phyloP scores from a whole-genome alignment of 2,113 vertebrate species.

The Condylura cristata region DNA sequence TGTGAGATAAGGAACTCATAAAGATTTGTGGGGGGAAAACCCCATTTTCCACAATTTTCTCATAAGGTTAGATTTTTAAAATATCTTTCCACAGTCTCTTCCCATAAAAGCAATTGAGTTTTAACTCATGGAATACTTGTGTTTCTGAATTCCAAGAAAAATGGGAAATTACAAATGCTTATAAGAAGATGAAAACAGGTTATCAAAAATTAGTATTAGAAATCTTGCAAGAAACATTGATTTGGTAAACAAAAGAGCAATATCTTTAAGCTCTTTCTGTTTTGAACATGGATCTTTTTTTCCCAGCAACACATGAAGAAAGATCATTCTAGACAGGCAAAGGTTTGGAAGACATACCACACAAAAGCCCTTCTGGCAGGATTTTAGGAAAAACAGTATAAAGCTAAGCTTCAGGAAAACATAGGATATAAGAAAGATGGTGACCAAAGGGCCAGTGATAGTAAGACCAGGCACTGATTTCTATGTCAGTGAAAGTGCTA shows the following conservation, averaged over 20 bases:
- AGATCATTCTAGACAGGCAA: not conserved
- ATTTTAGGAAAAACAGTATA: not conserved
- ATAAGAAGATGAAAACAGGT: not conserved
- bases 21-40: not conserved
- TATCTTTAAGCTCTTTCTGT: not conserved
- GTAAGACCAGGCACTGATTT: not conserved
- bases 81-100: not conserved
- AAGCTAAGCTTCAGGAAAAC: not conserved
- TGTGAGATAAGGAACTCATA: not conserved
- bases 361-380: not conserved
- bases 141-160: constrained; percentile 38
- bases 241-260: not conserved
- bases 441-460: not conserved
- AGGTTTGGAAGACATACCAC: not conserved
- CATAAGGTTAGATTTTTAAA: not conserved
- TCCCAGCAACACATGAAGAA: not conserved
- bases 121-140: not conserved
- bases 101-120: constrained; percentile 22
- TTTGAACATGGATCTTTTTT: constrained; percentile 13
- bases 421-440: not conserved
- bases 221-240: not conserved
- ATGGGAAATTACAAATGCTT: not conserved
- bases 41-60: not conserved
- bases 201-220: not conserved
- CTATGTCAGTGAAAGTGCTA: not conserved